Percentiles rank a stretch among this genome's conserved stretches.
phyloP scores from a whole-genome alignment of 2,888 invertebrate genomes.

The Nyleta sp. region DNA sequence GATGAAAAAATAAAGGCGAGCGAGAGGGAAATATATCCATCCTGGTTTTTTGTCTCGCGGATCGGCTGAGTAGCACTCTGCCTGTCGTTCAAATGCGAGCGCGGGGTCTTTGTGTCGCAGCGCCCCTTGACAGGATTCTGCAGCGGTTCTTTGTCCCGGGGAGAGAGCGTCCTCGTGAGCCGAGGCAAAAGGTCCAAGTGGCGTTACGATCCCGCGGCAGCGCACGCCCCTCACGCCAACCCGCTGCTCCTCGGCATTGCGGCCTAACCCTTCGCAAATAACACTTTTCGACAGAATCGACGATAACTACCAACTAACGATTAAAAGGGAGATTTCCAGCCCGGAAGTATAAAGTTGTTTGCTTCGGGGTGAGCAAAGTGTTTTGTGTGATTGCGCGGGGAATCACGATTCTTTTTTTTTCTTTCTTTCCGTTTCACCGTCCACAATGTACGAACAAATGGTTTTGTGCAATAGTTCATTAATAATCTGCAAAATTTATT shows the following conservation, averaged over 20 bases:
- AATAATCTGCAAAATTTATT: no score
- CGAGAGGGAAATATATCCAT: conserved; percentile 47
- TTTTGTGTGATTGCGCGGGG: conserved; percentile 29
- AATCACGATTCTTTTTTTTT: not conserved
- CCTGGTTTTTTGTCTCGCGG: conserved; percentile 46
- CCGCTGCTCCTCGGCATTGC: not conserved
- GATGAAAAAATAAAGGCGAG: conserved; percentile 43
- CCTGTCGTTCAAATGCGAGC: conserved; percentile 46
- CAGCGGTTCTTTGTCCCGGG: conserved; percentile 49
- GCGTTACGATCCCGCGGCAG: conserved; percentile 28
- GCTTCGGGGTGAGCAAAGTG: conserved; percentile 22
- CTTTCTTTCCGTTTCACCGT: not conserved
- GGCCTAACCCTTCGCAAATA: conserved; percentile 37
- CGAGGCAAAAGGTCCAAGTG: conserved; percentile 48
- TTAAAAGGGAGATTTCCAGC: conserved; percentile 29
- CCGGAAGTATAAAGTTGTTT: conserved; percentile 40
- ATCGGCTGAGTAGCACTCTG: conserved; percentile 51
- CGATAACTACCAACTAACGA: conserved; percentile 51
- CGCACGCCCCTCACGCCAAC: conserved; percentile 13
- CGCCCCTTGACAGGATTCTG: conserved; percentile 55
- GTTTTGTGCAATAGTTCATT: not conserved
- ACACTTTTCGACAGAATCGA: conserved; percentile 56
- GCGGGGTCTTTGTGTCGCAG: conserved; percentile 46
- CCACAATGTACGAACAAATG: not conserved
- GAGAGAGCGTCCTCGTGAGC: conserved; percentile 40